A percentile compares a stretch with the other conserved stretches of the same genome.
Conservation (phyloP, 53 echinoderm and acorn worm species). For the Arbacia lixula region DNA sequence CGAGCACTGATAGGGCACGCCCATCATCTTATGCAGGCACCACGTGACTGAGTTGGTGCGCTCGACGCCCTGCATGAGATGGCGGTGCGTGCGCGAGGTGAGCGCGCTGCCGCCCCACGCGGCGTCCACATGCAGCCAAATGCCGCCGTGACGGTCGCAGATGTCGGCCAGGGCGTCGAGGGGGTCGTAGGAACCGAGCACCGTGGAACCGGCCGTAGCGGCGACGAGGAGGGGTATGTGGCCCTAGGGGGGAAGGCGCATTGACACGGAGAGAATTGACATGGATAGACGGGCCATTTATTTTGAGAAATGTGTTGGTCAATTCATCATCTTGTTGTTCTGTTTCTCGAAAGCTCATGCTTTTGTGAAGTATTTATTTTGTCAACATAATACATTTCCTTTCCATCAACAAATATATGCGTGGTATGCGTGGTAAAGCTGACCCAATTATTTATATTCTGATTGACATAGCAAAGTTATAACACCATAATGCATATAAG, state of each 20-base stretch:
- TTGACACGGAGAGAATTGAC: neutral
- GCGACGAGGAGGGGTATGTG: constrained; percentile 61
- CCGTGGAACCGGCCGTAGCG: constrained; percentile 78
- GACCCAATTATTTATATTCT: too few species aligned
- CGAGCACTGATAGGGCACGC: constrained; percentile 92
- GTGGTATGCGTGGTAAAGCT: too few species aligned
- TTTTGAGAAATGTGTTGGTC: neutral
- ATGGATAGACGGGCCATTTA: neutral
- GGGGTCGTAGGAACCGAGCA: constrained; percentile 72
- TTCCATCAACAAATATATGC: too few species aligned
- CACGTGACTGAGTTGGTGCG: constrained; percentile 86
- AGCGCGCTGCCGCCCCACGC: constrained; percentile 93
- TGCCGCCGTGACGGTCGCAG: constrained; percentile 63
- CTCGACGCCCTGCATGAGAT: constrained; percentile 81
- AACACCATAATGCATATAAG: too few species aligned
- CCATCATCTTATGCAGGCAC: constrained; percentile 99
- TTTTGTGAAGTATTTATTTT: too few species aligned
- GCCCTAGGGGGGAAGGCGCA: neutral
- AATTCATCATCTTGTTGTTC: neutral
- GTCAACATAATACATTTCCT: too few species aligned
- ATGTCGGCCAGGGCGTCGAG: constrained; percentile 75
- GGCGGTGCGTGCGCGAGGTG: constrained; percentile 65
- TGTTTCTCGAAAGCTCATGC: too few species aligned
- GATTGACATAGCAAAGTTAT: too few species aligned
- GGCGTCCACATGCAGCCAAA: constrained; percentile 88